Conservation (phyloP, 2,113 vertebrate genomes). For the Mungos mungo region DNA sequence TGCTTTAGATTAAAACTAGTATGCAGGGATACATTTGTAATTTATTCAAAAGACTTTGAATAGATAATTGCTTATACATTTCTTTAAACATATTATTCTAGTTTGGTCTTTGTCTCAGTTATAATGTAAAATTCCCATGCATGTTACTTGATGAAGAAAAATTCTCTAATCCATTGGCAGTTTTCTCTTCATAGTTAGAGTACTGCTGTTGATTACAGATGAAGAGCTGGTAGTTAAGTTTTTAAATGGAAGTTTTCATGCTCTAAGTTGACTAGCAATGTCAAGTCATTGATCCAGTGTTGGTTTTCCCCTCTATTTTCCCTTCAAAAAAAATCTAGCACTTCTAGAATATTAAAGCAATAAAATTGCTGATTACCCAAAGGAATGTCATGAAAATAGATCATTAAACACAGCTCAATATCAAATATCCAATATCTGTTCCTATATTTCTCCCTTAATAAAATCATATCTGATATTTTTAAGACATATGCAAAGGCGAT, state of each 20-base stretch:
- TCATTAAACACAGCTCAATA: constrained; percentile 59
- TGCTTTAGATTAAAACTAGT: not conserved
- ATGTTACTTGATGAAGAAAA: not conserved
- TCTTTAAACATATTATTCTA: not conserved
- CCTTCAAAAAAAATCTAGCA: constrained; percentile 55
- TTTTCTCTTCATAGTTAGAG: constrained; percentile 1
- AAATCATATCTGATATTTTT: not conserved
- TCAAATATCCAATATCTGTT: not conserved
- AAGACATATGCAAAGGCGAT: not conserved
- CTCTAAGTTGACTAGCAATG: constrained; percentile 56
- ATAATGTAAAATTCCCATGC: not conserved
- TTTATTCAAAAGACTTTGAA: not conserved
- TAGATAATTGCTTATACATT: not conserved
- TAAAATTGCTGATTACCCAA: constrained; percentile 58
- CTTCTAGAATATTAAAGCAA: constrained; percentile 54
- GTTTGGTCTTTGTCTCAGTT: not conserved
- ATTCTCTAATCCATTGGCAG: not conserved
- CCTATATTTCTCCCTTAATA: constrained; percentile 46
- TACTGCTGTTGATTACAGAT: constrained; percentile 12
- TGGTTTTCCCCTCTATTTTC: constrained; percentile 59
- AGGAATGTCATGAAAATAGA: constrained; percentile 49
- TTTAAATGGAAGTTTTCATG: not conserved
- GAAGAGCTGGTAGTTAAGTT: not conserved
- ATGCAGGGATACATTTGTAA: not conserved
- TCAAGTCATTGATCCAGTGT: constrained; percentile 57